Evolutionary conservation across 2,113 vertebrate genomes (phyloP).

Genomic region (Naja naja): DNA sequence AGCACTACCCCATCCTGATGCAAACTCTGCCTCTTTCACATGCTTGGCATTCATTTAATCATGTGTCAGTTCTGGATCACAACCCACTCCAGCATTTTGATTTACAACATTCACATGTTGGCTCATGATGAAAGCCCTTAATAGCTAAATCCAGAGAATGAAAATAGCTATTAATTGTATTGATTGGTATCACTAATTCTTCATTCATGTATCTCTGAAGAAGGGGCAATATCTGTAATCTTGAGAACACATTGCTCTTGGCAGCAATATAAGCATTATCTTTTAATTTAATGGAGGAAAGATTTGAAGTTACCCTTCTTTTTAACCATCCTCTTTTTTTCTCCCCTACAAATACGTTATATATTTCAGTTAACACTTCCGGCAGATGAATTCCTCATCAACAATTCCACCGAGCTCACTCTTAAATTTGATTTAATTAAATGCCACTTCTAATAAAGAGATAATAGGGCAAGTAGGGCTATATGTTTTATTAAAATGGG

Average conservation of each 20-base stretch:
- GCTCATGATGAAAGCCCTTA: neutral
- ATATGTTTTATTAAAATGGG: neutral
- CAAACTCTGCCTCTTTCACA: neutral
- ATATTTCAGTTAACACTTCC: neutral
- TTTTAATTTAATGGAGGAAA: neutral
- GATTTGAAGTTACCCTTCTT: neutral
- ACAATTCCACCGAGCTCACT: neutral
- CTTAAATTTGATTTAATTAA: constrained; percentile 29
- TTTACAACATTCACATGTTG: neutral
- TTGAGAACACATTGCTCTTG: neutral
- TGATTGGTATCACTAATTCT: neutral
- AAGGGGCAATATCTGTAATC: neutral
- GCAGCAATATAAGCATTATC: neutral
- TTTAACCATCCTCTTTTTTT: neutral
- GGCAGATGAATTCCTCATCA: neutral
- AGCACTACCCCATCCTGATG: neutral
- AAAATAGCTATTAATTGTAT: neutral
- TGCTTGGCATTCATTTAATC: neutral
- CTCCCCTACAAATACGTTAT: neutral
- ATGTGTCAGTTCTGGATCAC: neutral
- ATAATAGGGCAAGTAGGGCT: neutral
- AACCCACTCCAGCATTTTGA: neutral
- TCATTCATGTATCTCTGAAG: neutral
- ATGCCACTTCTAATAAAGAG: constrained; percentile 23
- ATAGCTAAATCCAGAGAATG: neutral